phyloP scores from a whole-genome alignment of 2,113 vertebrate species.

The Piaya cayana region DNA sequence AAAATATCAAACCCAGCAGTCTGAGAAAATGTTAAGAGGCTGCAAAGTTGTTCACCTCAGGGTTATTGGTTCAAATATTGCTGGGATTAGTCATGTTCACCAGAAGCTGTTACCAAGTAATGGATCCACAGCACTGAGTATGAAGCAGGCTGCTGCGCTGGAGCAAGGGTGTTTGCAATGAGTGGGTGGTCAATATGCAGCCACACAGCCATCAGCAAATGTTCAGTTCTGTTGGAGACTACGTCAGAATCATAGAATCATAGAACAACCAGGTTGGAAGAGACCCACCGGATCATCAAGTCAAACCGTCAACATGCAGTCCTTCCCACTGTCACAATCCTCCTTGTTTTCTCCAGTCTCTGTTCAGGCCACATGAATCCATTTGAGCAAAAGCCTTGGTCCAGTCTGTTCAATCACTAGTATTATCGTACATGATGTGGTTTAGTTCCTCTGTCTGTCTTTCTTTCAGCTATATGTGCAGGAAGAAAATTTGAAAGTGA shows the following conservation, averaged over 20 bases:
- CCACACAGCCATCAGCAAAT: not conserved
- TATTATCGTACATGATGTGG: not conserved
- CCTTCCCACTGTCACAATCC: not conserved
- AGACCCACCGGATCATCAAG: too few species aligned
- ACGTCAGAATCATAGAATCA: too few species aligned
- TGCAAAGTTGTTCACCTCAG: not conserved
- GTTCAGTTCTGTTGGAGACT: accelerated
- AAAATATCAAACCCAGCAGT: not conserved
- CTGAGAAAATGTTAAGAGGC: constrained; percentile 35
- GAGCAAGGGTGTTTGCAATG: not conserved
- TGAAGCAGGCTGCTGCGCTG: not conserved
- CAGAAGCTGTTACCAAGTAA: not conserved
- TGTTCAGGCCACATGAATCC: not conserved
- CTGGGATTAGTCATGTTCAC: not conserved
- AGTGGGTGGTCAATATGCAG: not conserved
- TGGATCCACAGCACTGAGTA: not conserved
- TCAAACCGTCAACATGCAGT: accelerated
- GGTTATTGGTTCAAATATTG: constrained; percentile 23
- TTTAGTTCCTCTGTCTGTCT: not conserved
- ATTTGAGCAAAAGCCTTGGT: not conserved
- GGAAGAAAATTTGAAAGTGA: not conserved
- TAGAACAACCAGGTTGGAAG: too few species aligned
- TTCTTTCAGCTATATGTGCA: not conserved
- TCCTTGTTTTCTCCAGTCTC: not conserved
- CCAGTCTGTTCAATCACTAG: accelerated